Percentiles rank a stretch among this genome's conserved stretches.
Evolutionary conservation across 2,888 invertebrate genomes (phyloP).

Genomic region (Frankliniella fusca): DNA sequence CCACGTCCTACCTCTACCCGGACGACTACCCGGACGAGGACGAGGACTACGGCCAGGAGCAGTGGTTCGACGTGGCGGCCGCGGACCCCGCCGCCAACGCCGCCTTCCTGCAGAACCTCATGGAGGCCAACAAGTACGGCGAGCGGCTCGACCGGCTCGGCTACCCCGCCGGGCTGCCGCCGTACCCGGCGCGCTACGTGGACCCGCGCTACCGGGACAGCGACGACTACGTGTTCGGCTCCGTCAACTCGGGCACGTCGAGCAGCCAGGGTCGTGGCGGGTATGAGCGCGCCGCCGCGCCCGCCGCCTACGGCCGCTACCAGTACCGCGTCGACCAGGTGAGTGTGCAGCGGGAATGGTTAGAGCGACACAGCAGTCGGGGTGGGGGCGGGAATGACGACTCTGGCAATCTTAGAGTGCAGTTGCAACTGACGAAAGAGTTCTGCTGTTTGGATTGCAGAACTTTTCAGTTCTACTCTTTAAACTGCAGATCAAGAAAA

Average conservation of each 20-base stretch:
- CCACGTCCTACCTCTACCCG: conserved; percentile 10
- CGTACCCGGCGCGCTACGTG: neutral
- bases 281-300: neutral
- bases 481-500: no score
- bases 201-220: conserved; percentile 18
- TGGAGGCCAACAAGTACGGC: conserved; percentile 5
- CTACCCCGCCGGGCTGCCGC: neutral
- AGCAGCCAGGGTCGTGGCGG: neutral
- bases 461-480: no score
- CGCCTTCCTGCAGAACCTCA: conserved; percentile 21
- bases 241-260: neutral
- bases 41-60: conserved; percentile 8
- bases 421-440: no score
- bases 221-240: conserved; percentile 19
- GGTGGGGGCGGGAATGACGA: no score
- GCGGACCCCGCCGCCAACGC: conserved; percentile 6
- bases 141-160: conserved; percentile 11
- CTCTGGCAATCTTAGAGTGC: no score
- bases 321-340: conserved; percentile 18
- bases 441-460: no score
- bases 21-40: conserved; percentile 17
- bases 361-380: no score
- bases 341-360: no score
- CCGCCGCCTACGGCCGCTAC: conserved; percentile 18
- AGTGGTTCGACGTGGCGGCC: conserved; percentile 6